These are phyloP conservation scores for Diadromus collaris DNA, from an alignment of 2,888 invertebrate genomes.

Conservation along the genomic window DNA sequence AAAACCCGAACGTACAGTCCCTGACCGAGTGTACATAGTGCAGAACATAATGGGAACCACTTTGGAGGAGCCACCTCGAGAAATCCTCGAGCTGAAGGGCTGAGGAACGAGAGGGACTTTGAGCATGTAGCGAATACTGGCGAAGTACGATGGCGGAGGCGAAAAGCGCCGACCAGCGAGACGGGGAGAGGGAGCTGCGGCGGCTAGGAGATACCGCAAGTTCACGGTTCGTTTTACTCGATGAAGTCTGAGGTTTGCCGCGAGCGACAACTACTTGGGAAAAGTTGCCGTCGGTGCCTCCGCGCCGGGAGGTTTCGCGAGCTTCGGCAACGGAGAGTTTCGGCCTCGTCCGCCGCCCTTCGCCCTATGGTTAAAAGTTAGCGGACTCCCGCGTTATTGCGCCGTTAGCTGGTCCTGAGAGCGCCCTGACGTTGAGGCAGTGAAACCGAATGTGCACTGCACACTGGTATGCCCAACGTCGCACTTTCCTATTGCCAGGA, in stretches of 20 bases:
- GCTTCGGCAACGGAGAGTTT: neutral
- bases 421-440: neutral
- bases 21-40: neutral
- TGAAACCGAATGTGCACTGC: neutral
- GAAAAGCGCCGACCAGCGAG: constrained; percentile 12
- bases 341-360: constrained; percentile 11
- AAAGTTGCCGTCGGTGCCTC: constrained; percentile 47
- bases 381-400: constrained; percentile 10
- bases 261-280: constrained; percentile 48
- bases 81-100: constrained; percentile 28
- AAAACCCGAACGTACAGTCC: neutral
- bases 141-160: constrained; percentile 1
- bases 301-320: neutral
- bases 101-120: constrained; percentile 27
- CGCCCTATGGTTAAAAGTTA: constrained; percentile 19
- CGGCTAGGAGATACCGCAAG: constrained; percentile 14
- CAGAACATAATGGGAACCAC: constrained; percentile 52
- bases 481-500: constrained; percentile 44
- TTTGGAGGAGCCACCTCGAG: constrained; percentile 45
- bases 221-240: constrained; percentile 49
- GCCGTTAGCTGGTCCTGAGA: neutral
- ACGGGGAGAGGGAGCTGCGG: constrained; percentile 13
- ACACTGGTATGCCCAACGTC: constrained; percentile 23
- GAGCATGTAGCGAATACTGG: neutral
- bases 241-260: constrained; percentile 36